phyloP scores from a whole-genome alignment of 2,888 invertebrate species.

The Ennomos quercinarius region DNA sequence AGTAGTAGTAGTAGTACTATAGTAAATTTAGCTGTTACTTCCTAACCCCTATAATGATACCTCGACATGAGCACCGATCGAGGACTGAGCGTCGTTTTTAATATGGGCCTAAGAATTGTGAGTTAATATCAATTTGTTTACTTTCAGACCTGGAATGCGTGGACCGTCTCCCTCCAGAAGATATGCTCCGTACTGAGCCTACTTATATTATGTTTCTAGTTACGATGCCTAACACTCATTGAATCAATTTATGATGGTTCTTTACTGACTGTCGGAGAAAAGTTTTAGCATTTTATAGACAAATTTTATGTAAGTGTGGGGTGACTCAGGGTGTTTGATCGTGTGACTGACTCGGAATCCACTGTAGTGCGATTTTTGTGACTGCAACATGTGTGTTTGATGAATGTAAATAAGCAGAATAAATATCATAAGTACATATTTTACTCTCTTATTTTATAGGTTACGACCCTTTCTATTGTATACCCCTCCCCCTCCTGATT shows the following conservation, averaged over 20 bases:
- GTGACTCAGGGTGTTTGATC: slow-evolving; percentile 37
- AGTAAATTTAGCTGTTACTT: no score
- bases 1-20: no score
- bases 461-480: no score
- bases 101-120: no score
- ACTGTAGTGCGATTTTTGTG: slow-evolving; percentile 53
- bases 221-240: slow-evolving; percentile 51
- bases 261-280: slow-evolving; percentile 59
- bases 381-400: slow-evolving; percentile 55
- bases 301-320: slow-evolving; percentile 56
- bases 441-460: slow-evolving; percentile 29
- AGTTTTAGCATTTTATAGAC: slow-evolving; percentile 63
- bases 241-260: slow-evolving; percentile 43
- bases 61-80: no score
- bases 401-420: slow-evolving; percentile 77
- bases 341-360: slow-evolving; percentile 63
- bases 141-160: slow-evolving; percentile 90
- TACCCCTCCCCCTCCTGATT: no score
- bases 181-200: slow-evolving; percentile 91
- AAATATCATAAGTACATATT: slow-evolving; percentile 72
- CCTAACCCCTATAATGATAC: no score
- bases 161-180: slow-evolving; percentile 94
- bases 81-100: no score
- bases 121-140: slow-evolving; percentile 39
- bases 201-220: slow-evolving; percentile 29